Base-by-base conservation (phyloP, 2,113 vertebrate genomes). In the Gorsachius goisagi region DNA sequence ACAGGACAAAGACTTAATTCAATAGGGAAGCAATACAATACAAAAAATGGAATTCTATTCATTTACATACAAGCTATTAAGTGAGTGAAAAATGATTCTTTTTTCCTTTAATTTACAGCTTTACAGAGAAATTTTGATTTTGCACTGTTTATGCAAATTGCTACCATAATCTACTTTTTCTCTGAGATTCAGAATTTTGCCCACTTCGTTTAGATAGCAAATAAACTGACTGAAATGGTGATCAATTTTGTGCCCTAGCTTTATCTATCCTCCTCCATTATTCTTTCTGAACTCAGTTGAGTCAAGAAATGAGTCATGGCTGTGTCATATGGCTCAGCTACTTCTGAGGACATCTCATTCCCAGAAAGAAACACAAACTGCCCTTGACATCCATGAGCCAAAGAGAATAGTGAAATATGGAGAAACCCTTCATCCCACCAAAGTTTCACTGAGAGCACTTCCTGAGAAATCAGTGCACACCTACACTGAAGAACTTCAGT, bases 1-100 rank as follows among this genome's bases (percentile, higher is more conserved):
- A 96, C 41, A 67, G 88, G 81, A 96, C 83, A 93, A 93, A 97
- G 96, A 96, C 93, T 93, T 97, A 97, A 97, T 97, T 97, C 95
- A 97, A 94, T 85, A 97, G 81, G 82, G 59, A 97, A 74, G 89
- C 62, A 96, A 97, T 95, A 96, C 88, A 97, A 97, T 97, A 83
- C n/a, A 58, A 90, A 93, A 97, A 93, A 95, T 84, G n/a, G 72
- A 75, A 87, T 96, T 96, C 88, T 97, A 74, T 97, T 97, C 78
- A 96, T 91, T 81, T 96, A 87, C 69, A 94, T 96, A 33, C 86
- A 93, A 85, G 58, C 83, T 97, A 97, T 82, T 87, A 96, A 97
- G 90, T 90, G 71, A 56, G 60, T 96, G 84, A 93, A 93, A 97
- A 97, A 94, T 39, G 13, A 93, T 66, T 85, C 75, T 92, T 92